Percentiles rank a stretch among this genome's conserved stretches.
These are phyloP conservation scores for Sinelater perroti DNA, from an alignment of 2,888 invertebrate genomes.

Conservation along the genomic window DNA sequence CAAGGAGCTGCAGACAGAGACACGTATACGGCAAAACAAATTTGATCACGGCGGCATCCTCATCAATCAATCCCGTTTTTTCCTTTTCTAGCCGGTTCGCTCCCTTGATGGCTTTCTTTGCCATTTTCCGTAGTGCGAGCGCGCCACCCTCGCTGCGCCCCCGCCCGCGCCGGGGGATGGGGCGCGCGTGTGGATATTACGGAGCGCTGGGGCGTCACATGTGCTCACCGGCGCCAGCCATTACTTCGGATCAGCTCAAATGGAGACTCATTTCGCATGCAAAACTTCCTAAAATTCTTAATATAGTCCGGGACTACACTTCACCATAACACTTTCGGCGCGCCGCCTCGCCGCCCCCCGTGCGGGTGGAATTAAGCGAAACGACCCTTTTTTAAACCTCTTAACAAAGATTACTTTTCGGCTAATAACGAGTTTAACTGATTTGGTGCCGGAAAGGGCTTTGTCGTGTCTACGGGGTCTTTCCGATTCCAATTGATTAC, in stretches of 20 bases:
- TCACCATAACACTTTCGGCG: constrained; percentile 29
- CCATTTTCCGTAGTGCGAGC: constrained; percentile 56
- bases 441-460: no score
- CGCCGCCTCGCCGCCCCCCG: background rate
- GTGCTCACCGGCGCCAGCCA: constrained; percentile 53
- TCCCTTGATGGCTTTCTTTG: constrained; percentile 60
- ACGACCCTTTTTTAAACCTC: no score
- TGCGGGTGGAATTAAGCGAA: background rate
- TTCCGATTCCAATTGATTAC: no score
- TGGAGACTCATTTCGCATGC: constrained; percentile 46
- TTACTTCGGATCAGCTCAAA: constrained; percentile 49
- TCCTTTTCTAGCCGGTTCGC: constrained; percentile 55
- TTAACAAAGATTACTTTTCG: no score
- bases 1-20: constrained; percentile 52
- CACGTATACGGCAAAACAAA: constrained; percentile 61
- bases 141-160: constrained; percentile 44
- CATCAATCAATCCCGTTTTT: constrained; percentile 61
- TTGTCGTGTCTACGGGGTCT: no score
- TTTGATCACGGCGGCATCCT: constrained; percentile 61
- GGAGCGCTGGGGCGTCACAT: constrained; percentile 49
- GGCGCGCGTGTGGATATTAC: constrained; percentile 48
- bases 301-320: constrained; percentile 32
- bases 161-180: constrained; percentile 39
- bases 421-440: no score
- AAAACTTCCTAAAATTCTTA: constrained; percentile 39